phyloP scores from a whole-genome alignment of 2,797 vertebrate genomes.

The Botia kubotai region DNA sequence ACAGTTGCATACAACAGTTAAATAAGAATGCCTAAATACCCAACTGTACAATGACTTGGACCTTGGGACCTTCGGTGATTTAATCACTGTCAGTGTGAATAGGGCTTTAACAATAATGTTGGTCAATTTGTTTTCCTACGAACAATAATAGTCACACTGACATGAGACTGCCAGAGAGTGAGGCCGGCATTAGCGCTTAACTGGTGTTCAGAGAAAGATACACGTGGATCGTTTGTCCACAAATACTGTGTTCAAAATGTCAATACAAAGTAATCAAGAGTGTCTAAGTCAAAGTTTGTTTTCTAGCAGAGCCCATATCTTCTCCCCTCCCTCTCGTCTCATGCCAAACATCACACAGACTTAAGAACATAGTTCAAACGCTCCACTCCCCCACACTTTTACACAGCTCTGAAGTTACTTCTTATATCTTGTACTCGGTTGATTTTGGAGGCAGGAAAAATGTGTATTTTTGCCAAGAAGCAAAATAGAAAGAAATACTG shows the following conservation, averaged over 20 bases:
- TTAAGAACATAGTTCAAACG: conserved; percentile 34
- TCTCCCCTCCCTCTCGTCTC: neutral
- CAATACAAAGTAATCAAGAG: conserved; percentile 25
- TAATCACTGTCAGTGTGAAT: neutral
- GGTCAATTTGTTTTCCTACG: conserved; percentile 6
- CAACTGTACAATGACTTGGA: neutral
- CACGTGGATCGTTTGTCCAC: conserved; percentile 20
- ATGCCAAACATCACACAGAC: conserved; percentile 21
- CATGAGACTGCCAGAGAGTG: neutral
- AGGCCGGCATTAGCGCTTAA: conserved; percentile 16
- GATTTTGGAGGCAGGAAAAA: conserved; percentile 1
- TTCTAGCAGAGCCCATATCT: neutral
- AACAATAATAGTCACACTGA: neutral
- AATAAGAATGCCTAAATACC: neutral
- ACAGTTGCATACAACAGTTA: neutral
- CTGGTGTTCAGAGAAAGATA: conserved; percentile 4
- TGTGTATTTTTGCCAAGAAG: neutral
- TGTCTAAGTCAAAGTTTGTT: conserved; percentile 55
- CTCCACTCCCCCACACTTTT: conserved; percentile 3
- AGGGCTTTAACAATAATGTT: neutral
- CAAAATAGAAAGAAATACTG: neutral
- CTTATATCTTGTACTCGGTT: conserved; percentile 1
- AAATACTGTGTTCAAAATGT: conserved; percentile 10
- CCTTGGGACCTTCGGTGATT: neutral
- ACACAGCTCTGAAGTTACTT: conserved; percentile 5